Conservation (phyloP, 1,140 invertebrate species). For the Heliconius nattereri region DNA sequence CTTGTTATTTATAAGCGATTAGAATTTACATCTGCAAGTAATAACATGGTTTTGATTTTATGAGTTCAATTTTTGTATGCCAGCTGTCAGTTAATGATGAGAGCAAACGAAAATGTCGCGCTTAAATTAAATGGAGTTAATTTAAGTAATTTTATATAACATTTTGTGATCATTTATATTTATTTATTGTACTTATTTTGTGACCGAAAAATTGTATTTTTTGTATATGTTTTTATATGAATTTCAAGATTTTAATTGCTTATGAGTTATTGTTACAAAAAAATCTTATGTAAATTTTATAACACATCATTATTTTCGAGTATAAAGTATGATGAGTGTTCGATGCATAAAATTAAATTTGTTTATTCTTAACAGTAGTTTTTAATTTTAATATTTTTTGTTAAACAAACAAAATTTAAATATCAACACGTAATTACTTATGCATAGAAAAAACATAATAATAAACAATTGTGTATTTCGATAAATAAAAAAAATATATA, state of each 20-base stretch:
- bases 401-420: not conserved
- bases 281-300: conserved; percentile 1
- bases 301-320: not conserved
- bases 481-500: not conserved
- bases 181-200: not conserved
- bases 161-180: not conserved
- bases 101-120: not conserved
- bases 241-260: not conserved
- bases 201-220: not conserved
- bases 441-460: not conserved
- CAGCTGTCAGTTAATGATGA: conserved; percentile 28
- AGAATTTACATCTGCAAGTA: conserved; percentile 52
- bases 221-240: no score
- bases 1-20: conserved; percentile 36
- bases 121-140: not conserved
- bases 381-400: no score
- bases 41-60: conserved; percentile 46
- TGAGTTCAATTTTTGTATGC: conserved; percentile 17
- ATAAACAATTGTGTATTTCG: not conserved
- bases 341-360: not conserved
- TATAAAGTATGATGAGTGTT: not conserved
- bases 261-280: conserved; percentile 1
- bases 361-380: not conserved
- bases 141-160: not conserved
- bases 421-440: not conserved